These are phyloP conservation scores for Himalopsyche japonica DNA, from an alignment of 2,888 invertebrate genomes.

Conservation along the genomic window DNA sequence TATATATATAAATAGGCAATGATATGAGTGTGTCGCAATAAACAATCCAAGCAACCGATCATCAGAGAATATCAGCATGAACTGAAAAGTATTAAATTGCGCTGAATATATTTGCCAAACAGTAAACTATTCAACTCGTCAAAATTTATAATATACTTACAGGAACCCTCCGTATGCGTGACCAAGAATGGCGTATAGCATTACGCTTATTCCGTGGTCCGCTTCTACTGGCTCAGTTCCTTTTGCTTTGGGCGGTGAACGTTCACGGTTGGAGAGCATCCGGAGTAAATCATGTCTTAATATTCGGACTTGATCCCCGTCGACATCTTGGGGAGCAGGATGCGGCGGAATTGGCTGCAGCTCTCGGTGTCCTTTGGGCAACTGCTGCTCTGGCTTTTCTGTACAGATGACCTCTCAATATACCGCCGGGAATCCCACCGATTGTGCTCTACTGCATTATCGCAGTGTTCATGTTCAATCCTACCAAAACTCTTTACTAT, in stretches of 20 bases:
- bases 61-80: too few species aligned
- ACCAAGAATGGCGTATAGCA: conserved; percentile 12
- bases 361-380: conserved; percentile 78
- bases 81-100: too few species aligned
- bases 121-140: too few species aligned
- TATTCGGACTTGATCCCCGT: conserved; percentile 80
- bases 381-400: conserved; percentile 69
- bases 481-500: conserved; percentile 73
- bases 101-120: too few species aligned
- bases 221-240: conserved; percentile 72
- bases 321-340: conserved; percentile 78
- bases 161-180: neutral
- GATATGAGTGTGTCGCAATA: too few species aligned
- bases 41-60: too few species aligned
- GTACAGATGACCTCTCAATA: conserved; percentile 62
- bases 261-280: conserved; percentile 82
- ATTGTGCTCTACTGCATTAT: conserved; percentile 70
- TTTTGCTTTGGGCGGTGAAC: conserved; percentile 79
- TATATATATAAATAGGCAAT: too few species aligned
- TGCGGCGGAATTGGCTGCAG: conserved; percentile 74
- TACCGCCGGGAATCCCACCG: conserved; percentile 79
- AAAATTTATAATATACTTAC: neutral
- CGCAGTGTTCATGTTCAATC: conserved; percentile 74
- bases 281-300: conserved; percentile 82
- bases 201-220: conserved; percentile 79